Conservation (phyloP, 92 coral and sea anemone genomes). For the Blastomussa wellsi region DNA sequence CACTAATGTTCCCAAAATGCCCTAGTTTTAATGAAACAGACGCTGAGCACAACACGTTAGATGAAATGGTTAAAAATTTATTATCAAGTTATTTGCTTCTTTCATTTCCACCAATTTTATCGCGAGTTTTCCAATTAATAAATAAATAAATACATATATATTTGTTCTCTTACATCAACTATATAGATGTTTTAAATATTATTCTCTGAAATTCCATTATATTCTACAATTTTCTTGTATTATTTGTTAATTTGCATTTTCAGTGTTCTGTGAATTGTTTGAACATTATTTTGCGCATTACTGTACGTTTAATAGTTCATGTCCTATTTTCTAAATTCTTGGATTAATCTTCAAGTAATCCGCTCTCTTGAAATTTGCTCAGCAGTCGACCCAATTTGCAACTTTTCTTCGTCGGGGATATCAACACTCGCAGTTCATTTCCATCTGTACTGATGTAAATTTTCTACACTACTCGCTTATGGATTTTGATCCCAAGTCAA, state of each 20-base stretch:
- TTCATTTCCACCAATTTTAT: neutral
- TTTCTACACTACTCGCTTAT: too few species aligned
- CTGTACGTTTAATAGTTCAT: neutral
- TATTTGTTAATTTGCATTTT: neutral
- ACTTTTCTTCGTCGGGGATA: neutral
- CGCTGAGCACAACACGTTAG: neutral
- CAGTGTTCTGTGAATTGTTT: neutral
- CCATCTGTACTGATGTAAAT: neutral
- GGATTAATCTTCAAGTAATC: neutral
- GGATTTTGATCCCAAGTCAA: neutral
- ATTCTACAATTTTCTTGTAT: neutral
- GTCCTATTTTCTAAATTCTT: neutral
- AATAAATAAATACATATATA: slow-evolving; percentile 1
- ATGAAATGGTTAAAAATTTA: neutral
- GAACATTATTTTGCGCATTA: neutral
- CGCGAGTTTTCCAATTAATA: slow-evolving; percentile 3
- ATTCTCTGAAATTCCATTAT: neutral
- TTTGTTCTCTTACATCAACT: neutral
- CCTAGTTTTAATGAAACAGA: neutral
- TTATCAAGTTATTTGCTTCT: neutral
- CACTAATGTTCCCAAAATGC: neutral
- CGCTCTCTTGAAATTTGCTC: neutral
- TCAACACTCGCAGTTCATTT: neutral
- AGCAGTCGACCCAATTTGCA: neutral
- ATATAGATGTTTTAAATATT: neutral